Conservation (phyloP, 2,113 vertebrate species). For the Gasterosteus nipponicus region DNA sequence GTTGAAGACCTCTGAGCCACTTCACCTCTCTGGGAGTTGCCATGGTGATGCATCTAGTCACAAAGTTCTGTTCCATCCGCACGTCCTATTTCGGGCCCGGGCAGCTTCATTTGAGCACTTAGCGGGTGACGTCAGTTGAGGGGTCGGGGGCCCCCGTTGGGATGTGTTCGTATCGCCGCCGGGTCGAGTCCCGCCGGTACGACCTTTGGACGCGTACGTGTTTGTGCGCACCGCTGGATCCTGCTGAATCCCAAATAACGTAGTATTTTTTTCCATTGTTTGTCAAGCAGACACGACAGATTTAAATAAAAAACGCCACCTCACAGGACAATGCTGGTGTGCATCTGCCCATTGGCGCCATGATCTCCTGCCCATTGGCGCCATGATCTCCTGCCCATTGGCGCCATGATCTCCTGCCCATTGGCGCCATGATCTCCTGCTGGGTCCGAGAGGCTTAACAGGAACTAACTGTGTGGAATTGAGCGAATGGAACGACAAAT, state of each 20-base stretch:
- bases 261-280: constrained; percentile 10
- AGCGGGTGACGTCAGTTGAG: not conserved
- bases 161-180: too few relatives aligned
- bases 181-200: not conserved
- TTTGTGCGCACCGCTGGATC: not conserved
- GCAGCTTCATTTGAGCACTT: not conserved
- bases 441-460: constrained; percentile 60
- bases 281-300: constrained; percentile 30
- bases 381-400: constrained; percentile 51
- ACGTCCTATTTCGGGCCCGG: not conserved
- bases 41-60: not conserved
- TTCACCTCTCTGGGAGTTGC: not conserved
- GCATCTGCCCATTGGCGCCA: constrained; percentile 39
- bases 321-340: constrained; percentile 41
- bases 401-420: constrained; percentile 1
- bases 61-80: not conserved
- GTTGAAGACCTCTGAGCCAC: too few relatives aligned
- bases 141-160: too few relatives aligned
- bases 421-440: constrained; percentile 40
- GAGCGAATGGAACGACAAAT: constrained; percentile 35
- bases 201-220: constrained; percentile 7
- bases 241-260: constrained; percentile 45
- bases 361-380: not conserved
- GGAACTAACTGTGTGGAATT: constrained; percentile 52
- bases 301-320: constrained; percentile 28